phyloP scores from a whole-genome alignment of 2,888 invertebrate genomes.

The Zaprionus obscuricornis region DNA sequence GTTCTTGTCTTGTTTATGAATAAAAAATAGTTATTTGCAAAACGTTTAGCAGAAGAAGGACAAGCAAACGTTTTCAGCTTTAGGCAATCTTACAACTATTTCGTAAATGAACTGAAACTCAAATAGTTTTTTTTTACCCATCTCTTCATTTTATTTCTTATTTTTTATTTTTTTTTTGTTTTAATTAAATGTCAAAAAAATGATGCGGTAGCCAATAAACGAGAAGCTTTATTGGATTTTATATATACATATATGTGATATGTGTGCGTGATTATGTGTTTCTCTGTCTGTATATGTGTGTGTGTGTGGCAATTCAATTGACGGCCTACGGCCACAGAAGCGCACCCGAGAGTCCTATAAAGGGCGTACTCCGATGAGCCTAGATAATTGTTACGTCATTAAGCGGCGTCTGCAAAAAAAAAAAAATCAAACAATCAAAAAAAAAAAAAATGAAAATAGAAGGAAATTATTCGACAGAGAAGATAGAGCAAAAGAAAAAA shows the following conservation, averaged over 20 bases:
- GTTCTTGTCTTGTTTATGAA: conserved; percentile 78
- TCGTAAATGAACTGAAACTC: too few relatives aligned
- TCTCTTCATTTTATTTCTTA: too few relatives aligned
- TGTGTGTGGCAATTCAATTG: conserved; percentile 66
- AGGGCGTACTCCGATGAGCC: conserved; percentile 57
- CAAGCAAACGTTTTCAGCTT: conserved; percentile 29
- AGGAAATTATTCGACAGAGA: conserved; percentile 8
- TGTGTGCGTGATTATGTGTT: neutral
- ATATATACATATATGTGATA: conserved; percentile 3
- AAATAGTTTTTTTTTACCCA: too few relatives aligned
- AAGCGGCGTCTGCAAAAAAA: conserved; percentile 54
- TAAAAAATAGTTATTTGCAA: conserved; percentile 79
- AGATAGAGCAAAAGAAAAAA: conserved; percentile 34
- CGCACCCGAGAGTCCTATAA: conserved; percentile 73
- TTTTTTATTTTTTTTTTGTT: conserved; percentile 38
- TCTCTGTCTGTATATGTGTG: conserved; percentile 11
- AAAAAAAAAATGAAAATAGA: too few relatives aligned
- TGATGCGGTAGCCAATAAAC: conserved; percentile 36
- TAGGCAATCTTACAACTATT: conserved; percentile 27
- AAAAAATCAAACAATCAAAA: conserved; percentile 34
- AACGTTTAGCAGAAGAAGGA: conserved; percentile 68
- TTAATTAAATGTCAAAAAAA: conserved; percentile 60
- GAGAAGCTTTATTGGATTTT: conserved; percentile 35
- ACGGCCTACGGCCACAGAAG: conserved; percentile 55
- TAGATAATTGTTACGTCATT: conserved; percentile 79